Conservation (phyloP, 1,140 invertebrate species). For the Drosophila orosa region DNA sequence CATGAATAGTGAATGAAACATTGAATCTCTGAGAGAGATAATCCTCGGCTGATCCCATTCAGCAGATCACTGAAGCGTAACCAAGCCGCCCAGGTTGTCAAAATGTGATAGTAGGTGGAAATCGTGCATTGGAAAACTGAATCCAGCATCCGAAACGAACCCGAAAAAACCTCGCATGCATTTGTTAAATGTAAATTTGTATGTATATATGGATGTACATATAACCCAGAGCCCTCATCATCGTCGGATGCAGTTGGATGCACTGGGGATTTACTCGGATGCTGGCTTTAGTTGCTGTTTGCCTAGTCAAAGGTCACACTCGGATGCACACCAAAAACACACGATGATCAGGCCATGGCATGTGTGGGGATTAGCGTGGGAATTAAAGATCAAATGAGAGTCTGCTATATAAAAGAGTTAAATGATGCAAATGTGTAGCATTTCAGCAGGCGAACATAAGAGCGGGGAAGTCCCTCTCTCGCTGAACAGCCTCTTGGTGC, state of each 20-base stretch:
- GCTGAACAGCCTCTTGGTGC: neutral
- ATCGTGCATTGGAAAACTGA: constrained; percentile 19
- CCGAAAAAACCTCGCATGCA: constrained; percentile 35
- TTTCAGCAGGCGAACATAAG: constrained; percentile 39
- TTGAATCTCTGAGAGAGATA: neutral
- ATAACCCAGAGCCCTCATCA: constrained; percentile 19
- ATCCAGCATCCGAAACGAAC: constrained; percentile 38
- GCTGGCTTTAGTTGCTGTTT: constrained; percentile 38
- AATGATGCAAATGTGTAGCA: constrained; percentile 57
- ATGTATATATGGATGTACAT: too few relatives aligned
- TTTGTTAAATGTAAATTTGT: constrained; percentile 10
- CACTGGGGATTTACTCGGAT: constrained; percentile 8
- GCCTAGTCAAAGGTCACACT: constrained; percentile 62
- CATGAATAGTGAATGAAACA: neutral
- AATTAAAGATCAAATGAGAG: constrained; percentile 4
- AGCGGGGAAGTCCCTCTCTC: neutral
- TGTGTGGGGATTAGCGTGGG: constrained; percentile 30
- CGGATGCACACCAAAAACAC: constrained; percentile 55
- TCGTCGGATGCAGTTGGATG: constrained; percentile 22
- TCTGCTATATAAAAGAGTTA: constrained; percentile 17
- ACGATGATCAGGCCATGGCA: constrained; percentile 9
- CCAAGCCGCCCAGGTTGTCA: constrained; percentile 37
- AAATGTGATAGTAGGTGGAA: constrained; percentile 25
- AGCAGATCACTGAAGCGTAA: constrained; percentile 34
- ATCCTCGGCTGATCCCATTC: constrained; percentile 10